Percentiles rank a stretch among this genome's conserved stretches.
phyloP scores from a whole-genome alignment of 2,113 vertebrate species.

The Marcusenius ussheri region DNA sequence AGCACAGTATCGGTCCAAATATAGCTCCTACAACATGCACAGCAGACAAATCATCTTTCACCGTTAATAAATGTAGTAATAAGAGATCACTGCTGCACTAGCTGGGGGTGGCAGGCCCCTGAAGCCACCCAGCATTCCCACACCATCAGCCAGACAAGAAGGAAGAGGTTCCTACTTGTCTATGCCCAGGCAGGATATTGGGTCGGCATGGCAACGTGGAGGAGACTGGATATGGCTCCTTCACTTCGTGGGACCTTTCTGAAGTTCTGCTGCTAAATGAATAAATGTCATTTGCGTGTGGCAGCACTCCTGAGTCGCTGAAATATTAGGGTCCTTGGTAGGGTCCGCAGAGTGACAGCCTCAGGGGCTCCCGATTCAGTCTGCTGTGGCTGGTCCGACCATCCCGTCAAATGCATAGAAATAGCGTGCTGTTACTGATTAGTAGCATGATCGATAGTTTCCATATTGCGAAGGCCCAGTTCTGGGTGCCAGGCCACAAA shows the following conservation, averaged over 20 bases:
- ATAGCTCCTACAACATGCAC: conserved; percentile 37
- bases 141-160: background rate
- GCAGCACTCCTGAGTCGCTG: background rate
- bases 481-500: conserved; percentile 34
- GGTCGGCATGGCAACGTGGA: background rate
- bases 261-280: background rate
- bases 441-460: conserved; percentile 49
- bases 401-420: conserved; percentile 55
- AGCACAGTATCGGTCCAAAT: conserved; percentile 45
- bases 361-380: background rate
- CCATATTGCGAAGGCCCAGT: conserved; percentile 42
- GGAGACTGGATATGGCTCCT: background rate
- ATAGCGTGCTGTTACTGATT: conserved; percentile 51
- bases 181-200: background rate
- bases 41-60: conserved; percentile 4
- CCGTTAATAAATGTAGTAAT: conserved; percentile 22
- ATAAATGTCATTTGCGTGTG: background rate
- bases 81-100: background rate
- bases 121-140: background rate
- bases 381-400: conserved; percentile 21
- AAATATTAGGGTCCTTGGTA: background rate
- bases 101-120: background rate
- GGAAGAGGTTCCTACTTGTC: background rate
- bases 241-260: background rate
- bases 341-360: background rate